Conservation (phyloP, 1,140 invertebrate species). For the Sycophaga agraensis region DNA sequence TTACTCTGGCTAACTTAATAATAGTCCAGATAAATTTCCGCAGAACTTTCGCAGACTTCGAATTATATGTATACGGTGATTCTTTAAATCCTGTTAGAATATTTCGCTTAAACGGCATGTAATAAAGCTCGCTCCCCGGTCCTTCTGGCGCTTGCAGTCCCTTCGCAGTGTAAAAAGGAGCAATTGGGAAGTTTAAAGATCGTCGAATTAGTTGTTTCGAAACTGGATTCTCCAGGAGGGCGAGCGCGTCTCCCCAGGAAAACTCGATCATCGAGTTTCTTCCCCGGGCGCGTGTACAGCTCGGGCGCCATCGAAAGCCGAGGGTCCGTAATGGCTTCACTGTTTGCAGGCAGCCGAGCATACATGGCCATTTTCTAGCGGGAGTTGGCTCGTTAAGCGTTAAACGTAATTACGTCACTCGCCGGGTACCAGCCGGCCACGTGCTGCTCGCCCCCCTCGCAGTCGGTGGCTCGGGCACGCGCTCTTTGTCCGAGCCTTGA, state of each 20-base stretch:
- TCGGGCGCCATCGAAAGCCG: constrained; percentile 29
- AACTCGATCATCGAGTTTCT: constrained; percentile 5
- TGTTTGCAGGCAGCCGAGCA: constrained; percentile 55
- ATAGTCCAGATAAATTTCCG: no score
- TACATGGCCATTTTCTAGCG: constrained; percentile 57
- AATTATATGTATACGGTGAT: no score
- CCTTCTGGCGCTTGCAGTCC: no score
- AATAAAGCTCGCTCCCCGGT: no score
- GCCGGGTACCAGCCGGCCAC: constrained; percentile 24
- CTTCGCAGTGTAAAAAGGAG: background rate
- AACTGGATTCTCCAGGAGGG: background rate
- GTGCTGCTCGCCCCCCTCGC: background rate
- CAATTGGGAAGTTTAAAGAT: constrained; percentile 11
- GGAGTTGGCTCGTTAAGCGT: constrained; percentile 57
- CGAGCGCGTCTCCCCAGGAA: background rate
- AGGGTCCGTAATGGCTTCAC: constrained; percentile 48
- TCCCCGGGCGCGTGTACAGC: background rate
- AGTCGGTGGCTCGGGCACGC: no score
- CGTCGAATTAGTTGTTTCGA: constrained; percentile 4
- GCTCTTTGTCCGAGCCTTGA: constrained; percentile 32
- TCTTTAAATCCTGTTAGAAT: no score
- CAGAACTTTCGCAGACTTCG: no score
- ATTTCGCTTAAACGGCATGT: no score
- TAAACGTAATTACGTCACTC: constrained; percentile 57
- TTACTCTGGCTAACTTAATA: no score